Evolutionary conservation across 2,888 invertebrate genomes (phyloP).

Genomic region (Drosophila putrida): DNA sequence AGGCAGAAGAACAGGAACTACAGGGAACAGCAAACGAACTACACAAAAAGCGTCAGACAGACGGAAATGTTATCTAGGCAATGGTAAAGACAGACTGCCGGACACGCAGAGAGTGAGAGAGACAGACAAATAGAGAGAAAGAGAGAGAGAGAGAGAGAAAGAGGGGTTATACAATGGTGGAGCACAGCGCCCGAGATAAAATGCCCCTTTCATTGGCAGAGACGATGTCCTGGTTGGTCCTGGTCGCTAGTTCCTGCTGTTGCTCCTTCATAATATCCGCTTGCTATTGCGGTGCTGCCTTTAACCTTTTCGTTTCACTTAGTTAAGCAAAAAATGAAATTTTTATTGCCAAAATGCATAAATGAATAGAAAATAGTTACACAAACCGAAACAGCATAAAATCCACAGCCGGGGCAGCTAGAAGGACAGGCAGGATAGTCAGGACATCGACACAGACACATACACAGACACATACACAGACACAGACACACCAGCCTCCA

Average conservation of each 20-base stretch:
- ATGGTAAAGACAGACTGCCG: slow-evolving; percentile 42
- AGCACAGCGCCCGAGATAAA: slow-evolving; percentile 67
- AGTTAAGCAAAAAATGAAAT: slow-evolving; percentile 79
- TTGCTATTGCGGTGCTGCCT: slow-evolving; percentile 48
- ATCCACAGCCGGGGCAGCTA: slow-evolving; percentile 24
- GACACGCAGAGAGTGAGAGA: slow-evolving; percentile 14
- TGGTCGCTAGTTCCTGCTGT: slow-evolving; percentile 9
- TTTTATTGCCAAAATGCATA: slow-evolving; percentile 80
- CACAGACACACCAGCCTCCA: background rate
- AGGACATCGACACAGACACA: slow-evolving; percentile 5
- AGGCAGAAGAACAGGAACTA: slow-evolving; percentile 12
- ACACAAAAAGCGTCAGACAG: slow-evolving; percentile 42
- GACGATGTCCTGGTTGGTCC: slow-evolving; percentile 40
- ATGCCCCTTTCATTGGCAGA: slow-evolving; percentile 51
- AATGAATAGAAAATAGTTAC: slow-evolving; percentile 80
- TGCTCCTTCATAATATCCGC: slow-evolving; percentile 45
- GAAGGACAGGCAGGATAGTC: background rate
- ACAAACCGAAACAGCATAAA: slow-evolving; percentile 51
- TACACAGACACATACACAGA: background rate
- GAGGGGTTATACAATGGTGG: slow-evolving; percentile 24
- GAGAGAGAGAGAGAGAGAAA: slow-evolving; percentile 17
- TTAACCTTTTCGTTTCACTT: slow-evolving; percentile 81
- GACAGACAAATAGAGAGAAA: slow-evolving; percentile 5
- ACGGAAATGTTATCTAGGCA: slow-evolving; percentile 76
- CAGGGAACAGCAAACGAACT: slow-evolving; percentile 27